Evolutionary conservation across 2,888 invertebrate species (phyloP), one percentile per base, ranked within the genome.

Genomic region (Siphlonurus alternatus): DNA sequence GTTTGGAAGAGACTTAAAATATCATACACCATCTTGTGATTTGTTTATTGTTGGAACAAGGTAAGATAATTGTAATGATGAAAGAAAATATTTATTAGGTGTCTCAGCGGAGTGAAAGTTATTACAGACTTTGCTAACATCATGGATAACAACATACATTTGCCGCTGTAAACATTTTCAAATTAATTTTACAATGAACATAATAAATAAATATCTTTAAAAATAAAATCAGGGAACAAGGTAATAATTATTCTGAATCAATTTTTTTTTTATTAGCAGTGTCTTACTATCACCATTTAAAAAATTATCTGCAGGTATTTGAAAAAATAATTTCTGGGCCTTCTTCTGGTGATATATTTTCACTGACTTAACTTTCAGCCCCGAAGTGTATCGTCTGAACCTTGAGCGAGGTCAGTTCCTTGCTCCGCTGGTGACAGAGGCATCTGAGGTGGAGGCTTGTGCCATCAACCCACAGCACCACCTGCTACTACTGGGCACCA

Each of bases 351-450:
- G n/a, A n/a, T n/a, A n/a, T n/a, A n/a, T 1, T 15, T 22, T 1
- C 18, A 1, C 20, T 61, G 63, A 66, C 74, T 61, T 63, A 54
- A 67, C 66, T 71, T 74, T 64, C 74, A 93, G 93, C 64, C 77
- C 78, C 66, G 94, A 98, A 74, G 88, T 97, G 23, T 97, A 93
- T 74, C 84, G 99, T 68, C 79, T 99, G 65, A 99, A 99, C 79
- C 80, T 99, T 69, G 96, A 98, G 77, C 83, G 93, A 72, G 99
- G 99, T 0, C 89, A 93, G 72, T 99, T 97, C 76, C 78, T 97
- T 72, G 87, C 89, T 70, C 89, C 98, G 0, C 87, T 86, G 72
- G 79, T 81, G 65, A 87, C 92, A 2, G 85, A 86, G 67, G 85
- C 88, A 18, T 81, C 82, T 66, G 83, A 84, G 67, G 81, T 93